Evolutionary conservation across 1,140 invertebrate species (phyloP).

Genomic region (Eufriesea mexicana): DNA sequence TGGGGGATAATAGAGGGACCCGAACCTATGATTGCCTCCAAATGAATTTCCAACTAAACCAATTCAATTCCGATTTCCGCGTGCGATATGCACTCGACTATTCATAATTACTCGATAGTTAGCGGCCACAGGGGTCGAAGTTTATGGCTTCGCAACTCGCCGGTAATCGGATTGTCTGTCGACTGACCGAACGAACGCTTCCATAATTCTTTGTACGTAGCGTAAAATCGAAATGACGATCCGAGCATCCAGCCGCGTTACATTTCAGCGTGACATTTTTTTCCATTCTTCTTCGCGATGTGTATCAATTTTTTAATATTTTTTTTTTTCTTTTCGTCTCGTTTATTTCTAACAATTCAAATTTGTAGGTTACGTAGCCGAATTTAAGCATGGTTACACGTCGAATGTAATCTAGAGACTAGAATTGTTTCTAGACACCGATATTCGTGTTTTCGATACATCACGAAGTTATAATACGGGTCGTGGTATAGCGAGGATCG

Average conservation of each 20-base stretch:
- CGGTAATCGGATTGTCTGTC: conserved; percentile 74
- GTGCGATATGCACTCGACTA: conserved; percentile 64
- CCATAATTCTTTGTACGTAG: conserved; percentile 65
- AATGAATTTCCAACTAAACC: conserved; percentile 65
- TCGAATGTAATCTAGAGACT: no score
- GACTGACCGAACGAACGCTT: conserved; percentile 66
- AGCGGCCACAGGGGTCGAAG: conserved; percentile 53
- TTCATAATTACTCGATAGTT: conserved; percentile 67
- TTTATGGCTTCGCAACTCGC: conserved; percentile 74
- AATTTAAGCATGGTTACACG: no score
- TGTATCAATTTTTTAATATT: no score
- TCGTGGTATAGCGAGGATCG: no score
- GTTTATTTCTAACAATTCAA: no score
- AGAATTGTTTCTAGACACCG: no score
- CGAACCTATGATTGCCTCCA: conserved; percentile 61
- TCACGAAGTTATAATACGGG: no score
- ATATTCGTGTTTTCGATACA: no score
- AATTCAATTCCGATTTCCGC: conserved; percentile 61
- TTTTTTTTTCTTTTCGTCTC: no score
- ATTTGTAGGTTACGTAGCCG: no score
- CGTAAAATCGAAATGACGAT: conserved; percentile 42
- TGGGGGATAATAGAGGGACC: conserved; percentile 3
- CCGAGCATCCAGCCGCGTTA: neutral
- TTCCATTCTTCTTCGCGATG: no score
- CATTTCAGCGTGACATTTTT: no score